Conservation (phyloP, 1,140 invertebrate genomes). For the Drosophila grimshawi region DNA sequence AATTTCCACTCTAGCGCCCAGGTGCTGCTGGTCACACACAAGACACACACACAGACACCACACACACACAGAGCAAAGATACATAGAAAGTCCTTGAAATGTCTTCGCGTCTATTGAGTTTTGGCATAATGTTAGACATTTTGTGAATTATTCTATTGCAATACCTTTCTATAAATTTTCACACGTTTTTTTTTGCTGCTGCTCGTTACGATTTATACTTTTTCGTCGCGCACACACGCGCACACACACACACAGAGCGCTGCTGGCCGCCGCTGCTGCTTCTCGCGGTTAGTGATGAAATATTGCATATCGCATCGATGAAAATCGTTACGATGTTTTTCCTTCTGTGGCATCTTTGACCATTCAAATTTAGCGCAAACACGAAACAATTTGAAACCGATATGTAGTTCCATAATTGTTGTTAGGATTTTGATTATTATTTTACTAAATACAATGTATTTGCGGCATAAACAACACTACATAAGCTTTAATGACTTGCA, state of each 20-base stretch:
- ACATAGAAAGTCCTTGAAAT: slow-evolving; percentile 63
- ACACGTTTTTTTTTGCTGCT: slow-evolving; percentile 71
- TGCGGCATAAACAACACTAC: too few relatives aligned
- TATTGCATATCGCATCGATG: slow-evolving; percentile 22
- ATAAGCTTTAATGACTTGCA: too few relatives aligned
- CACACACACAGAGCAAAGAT: slow-evolving; percentile 14
- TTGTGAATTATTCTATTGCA: slow-evolving; percentile 37
- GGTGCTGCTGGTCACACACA: slow-evolving; percentile 66
- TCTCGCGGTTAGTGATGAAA: slow-evolving; percentile 48
- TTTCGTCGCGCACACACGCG: slow-evolving; percentile 75
- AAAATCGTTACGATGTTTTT: slow-evolving; percentile 33
- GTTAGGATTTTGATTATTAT: too few relatives aligned
- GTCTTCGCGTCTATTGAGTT: slow-evolving; percentile 20
- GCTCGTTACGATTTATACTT: slow-evolving; percentile 80
- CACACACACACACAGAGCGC: slow-evolving; percentile 66
- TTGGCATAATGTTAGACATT: slow-evolving; percentile 14
- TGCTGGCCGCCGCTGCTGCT: slow-evolving; percentile 48
- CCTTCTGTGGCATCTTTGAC: slow-evolving; percentile 2
- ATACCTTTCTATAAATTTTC: slow-evolving; percentile 78
- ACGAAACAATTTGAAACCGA: neutral
- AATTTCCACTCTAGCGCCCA: slow-evolving; percentile 77
- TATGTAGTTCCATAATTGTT: too few relatives aligned
- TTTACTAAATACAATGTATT: too few relatives aligned
- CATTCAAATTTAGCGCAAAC: slow-evolving; percentile 4
- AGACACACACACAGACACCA: slow-evolving; percentile 14